These are phyloP conservation scores for Rattus norvegicus DNA, from an alignment of 2,113 vertebrate genomes.

Conservation along the genomic window DNA sequence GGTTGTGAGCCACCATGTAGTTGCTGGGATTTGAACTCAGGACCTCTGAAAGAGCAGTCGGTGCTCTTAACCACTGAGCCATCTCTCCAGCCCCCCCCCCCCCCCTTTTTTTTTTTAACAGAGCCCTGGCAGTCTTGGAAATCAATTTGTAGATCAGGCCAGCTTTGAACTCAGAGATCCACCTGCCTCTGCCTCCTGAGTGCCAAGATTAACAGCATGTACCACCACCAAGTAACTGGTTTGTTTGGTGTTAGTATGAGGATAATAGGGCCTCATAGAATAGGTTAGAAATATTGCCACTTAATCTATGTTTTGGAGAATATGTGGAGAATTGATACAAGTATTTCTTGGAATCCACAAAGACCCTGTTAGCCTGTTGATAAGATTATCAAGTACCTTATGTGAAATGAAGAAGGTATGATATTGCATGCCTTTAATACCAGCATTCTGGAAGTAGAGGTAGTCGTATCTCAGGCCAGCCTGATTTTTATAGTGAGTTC, in stretches of 20 bases:
- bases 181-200: not conserved
- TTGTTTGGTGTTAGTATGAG: conserved; percentile 47
- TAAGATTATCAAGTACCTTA: not conserved
- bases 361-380: not conserved
- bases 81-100: no score
- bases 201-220: not conserved
- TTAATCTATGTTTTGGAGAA: conserved; percentile 29
- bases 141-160: not conserved
- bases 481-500: not conserved
- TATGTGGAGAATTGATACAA: conserved; percentile 3
- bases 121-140: not conserved
- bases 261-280: conserved; percentile 42
- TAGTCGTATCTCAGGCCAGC: not conserved
- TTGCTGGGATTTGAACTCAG: no score
- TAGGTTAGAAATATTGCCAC: not conserved
- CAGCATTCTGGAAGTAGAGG: not conserved
- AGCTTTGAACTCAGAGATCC: not conserved
- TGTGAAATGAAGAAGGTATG: not conserved
- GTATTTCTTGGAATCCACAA: not conserved
- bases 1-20: no score
- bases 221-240: not conserved
- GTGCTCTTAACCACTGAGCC: no score
- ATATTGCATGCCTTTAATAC: not conserved
- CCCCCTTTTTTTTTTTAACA: not conserved
- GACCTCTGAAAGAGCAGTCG: no score